phyloP scores from a whole-genome alignment of 2,888 invertebrate species.

The Himalopsyche japonica region DNA sequence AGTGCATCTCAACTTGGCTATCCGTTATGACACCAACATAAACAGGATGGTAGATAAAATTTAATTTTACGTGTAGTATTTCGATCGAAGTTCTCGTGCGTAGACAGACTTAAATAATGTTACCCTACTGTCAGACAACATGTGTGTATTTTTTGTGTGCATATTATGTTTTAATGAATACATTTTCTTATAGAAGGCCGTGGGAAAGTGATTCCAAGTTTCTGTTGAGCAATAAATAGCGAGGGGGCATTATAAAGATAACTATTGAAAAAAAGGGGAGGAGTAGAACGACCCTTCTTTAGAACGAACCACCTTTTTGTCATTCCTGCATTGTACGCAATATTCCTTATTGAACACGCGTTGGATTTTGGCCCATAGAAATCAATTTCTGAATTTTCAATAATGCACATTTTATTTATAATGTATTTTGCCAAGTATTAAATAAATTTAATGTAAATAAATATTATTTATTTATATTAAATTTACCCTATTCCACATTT shows the following conservation, averaged over 20 bases:
- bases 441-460: too few species aligned
- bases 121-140: slow-evolving; percentile 21
- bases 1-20: not conserved
- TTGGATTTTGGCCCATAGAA: not conserved
- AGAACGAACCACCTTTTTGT: slow-evolving; percentile 25
- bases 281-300: slow-evolving; percentile 28
- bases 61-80: not conserved
- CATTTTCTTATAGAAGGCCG: slow-evolving; percentile 37
- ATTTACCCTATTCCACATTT: too few species aligned
- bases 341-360: slow-evolving; percentile 25
- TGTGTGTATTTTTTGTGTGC: slow-evolving; percentile 37
- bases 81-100: not conserved
- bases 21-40: not conserved
- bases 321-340: slow-evolving; percentile 21
- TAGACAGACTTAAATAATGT: not conserved
- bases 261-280: slow-evolving; percentile 34
- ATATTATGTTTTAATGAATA: slow-evolving; percentile 39
- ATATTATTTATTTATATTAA: too few species aligned
- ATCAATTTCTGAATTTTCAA: not conserved
- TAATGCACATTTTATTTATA: not conserved
- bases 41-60: not conserved
- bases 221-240: slow-evolving; percentile 29
- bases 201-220: slow-evolving; percentile 37
- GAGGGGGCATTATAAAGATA: slow-evolving; percentile 25
- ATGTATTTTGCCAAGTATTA: not conserved